Base-by-base conservation (phyloP, 2,797 vertebrate genomes). In the Bryconaethiops microstoma region DNA sequence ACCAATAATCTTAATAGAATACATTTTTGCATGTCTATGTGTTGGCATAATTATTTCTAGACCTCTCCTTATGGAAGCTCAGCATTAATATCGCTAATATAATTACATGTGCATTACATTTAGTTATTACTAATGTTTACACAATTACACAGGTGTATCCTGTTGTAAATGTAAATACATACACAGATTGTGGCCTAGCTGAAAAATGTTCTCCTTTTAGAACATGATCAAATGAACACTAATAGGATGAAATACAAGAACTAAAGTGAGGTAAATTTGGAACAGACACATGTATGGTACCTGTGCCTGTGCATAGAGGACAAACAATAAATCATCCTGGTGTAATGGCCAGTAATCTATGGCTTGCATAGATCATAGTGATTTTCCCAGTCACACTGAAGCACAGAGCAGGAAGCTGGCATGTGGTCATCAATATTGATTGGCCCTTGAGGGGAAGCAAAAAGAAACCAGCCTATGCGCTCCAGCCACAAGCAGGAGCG, bases 381-480 rank as follows among this genome's bases (percentile, higher is more conserved):
- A n/a, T 64, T 65, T 82, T 77, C 74, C 76, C 48, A 55, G 75
- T 55, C 65, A 79, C 79, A 50, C 63, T 57, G 57, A 29, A 63
- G 69, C 57, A 70, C 54, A 54, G 76, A 74, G 71, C 77, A 13
- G 40, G 39, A 78, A 29, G 59, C 54, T 77, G 83, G 40, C 39
- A 67, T 48, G 68, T 65, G 76, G 73, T 83, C 85, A 85, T 88
- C 83, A 84, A 86, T 88, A 86, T 84, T 80, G 78, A 86, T 84
- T 74, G 71, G 55, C 48, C 39, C 79, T 79, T 80, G 65, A 68
- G 78, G 80, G 76, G 77, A 83, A 82, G 67, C 48, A 42, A 60
- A 71, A 71, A 73, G 59, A 80, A 50, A 60, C 40, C 77, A 54
- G 73, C 71, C n/a, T 81, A 65, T 39, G 54, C 62, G 76, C 74